phyloP scores from a whole-genome alignment of 2,113 vertebrate genomes.

The Sporophila hypoxantha region DNA sequence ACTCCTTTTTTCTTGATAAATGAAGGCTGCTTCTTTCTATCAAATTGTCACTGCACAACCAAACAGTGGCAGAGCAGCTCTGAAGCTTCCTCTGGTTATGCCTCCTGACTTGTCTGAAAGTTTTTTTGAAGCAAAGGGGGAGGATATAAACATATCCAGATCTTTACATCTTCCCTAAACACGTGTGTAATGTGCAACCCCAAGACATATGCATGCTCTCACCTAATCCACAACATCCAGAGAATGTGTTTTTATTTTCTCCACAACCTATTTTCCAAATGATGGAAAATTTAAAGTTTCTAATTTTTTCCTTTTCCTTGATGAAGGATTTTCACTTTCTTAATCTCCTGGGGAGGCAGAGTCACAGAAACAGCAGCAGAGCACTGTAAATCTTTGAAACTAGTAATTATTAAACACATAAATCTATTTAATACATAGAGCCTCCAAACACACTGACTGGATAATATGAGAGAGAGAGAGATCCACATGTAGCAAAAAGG shows the following conservation, averaged over 20 bases:
- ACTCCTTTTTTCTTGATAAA: neutral
- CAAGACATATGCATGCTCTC: neutral
- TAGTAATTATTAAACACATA: slow-evolving; percentile 59
- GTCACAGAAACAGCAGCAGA: slow-evolving; percentile 2
- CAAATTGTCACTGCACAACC: neutral
- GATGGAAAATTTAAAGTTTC: slow-evolving; percentile 43
- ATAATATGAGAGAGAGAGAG: neutral
- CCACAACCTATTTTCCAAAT: neutral
- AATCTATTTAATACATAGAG: slow-evolving; percentile 33
- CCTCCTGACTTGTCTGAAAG: neutral
- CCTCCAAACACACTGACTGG: neutral
- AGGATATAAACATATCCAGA: neutral
- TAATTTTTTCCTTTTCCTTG: slow-evolving; percentile 15
- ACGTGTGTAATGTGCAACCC: rapidly evolving
- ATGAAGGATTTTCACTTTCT: slow-evolving; percentile 39
- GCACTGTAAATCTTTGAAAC: slow-evolving; percentile 44
- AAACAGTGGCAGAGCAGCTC: neutral
- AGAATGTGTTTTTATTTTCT: neutral
- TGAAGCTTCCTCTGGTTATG: neutral
- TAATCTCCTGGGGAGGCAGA: neutral
- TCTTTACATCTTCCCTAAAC: neutral
- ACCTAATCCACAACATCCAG: neutral
- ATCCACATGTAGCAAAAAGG: neutral
- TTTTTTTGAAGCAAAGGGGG: neutral
- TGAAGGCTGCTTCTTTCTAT: neutral